Percentiles rank a stretch among this genome's conserved stretches.
Conservation (phyloP, 2,888 invertebrate genomes). For the Linyphia triangularis region DNA sequence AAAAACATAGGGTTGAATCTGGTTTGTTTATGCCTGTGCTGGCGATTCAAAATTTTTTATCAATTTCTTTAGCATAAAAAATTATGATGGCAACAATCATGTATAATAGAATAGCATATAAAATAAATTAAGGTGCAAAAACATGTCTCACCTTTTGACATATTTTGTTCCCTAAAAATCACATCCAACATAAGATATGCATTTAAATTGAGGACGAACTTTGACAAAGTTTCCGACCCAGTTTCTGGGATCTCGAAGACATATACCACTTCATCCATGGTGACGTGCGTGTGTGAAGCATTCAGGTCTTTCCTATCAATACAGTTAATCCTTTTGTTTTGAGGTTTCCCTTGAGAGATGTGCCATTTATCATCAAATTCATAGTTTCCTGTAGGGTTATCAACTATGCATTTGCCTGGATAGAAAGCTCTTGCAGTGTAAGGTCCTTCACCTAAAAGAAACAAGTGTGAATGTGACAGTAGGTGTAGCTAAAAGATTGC, state of each 20-base stretch:
- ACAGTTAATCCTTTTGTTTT: slow-evolving; percentile 56
- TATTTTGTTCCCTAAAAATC: slow-evolving; percentile 82
- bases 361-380: slow-evolving; percentile 67
- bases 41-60: too few relatives aligned
- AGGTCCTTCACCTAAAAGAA: not conserved
- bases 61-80: too few relatives aligned
- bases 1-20: too few relatives aligned
- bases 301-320: slow-evolving; percentile 81
- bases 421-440: not conserved
- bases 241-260: slow-evolving; percentile 93
- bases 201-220: slow-evolving; percentile 97
- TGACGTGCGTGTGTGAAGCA: slow-evolving; percentile 79
- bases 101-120: not conserved
- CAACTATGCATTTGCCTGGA: slow-evolving; percentile 88
- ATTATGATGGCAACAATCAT: too few relatives aligned
- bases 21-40: too few relatives aligned
- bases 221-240: slow-evolving; percentile 85
- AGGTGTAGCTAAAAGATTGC: too few relatives aligned
- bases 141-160: slow-evolving; percentile 64
- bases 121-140: not conserved
- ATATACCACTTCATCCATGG: slow-evolving; percentile 85
- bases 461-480: too few relatives aligned
- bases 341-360: slow-evolving; percentile 66
- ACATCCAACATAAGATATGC: slow-evolving; percentile 94
- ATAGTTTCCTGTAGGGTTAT: slow-evolving; percentile 79